Evolutionary conservation across 1,140 invertebrate species (phyloP).

Genomic region (Lithobius niger): DNA sequence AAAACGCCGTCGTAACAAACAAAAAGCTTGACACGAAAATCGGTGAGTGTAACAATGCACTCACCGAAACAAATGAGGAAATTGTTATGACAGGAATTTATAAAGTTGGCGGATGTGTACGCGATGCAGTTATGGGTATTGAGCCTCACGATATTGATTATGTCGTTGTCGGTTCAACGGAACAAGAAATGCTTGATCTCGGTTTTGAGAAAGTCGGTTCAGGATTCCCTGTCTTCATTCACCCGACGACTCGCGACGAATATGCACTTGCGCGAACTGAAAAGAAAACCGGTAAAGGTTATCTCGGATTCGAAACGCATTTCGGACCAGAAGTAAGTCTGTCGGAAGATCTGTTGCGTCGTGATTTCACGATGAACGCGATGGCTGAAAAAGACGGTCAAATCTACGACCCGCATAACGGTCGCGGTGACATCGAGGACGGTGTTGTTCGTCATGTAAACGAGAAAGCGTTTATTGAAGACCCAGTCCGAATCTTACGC

Average conservation of each 20-base stretch:
- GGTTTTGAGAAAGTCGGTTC: not conserved
- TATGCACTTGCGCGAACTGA: conserved; percentile 2
- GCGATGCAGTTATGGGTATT: not conserved
- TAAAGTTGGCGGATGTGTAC: not conserved
- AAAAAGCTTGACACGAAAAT: too few species aligned
- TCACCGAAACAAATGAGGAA: too few species aligned
- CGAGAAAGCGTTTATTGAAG: not conserved
- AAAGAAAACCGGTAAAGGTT: not conserved
- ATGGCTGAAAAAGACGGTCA: not conserved
- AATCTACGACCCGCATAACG: not conserved
- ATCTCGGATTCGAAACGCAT: not conserved
- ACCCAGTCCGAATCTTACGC: not conserved
- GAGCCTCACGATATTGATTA: not conserved
- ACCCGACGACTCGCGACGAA: not conserved
- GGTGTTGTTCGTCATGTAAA: not conserved
- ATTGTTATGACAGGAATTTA: too few species aligned
- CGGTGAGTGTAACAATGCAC: too few species aligned
- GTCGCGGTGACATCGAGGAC: not conserved
- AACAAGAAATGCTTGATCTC: not conserved
- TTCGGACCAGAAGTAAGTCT: not conserved
- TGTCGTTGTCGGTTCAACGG: conserved; percentile 1
- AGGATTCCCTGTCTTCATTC: not conserved
- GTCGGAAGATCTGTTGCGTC: not conserved
- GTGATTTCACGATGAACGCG: not conserved
- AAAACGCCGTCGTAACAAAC: too few species aligned